Evolutionary conservation across 1,140 invertebrate species (phyloP).

Genomic region (Cheumatopsyche charites): DNA sequence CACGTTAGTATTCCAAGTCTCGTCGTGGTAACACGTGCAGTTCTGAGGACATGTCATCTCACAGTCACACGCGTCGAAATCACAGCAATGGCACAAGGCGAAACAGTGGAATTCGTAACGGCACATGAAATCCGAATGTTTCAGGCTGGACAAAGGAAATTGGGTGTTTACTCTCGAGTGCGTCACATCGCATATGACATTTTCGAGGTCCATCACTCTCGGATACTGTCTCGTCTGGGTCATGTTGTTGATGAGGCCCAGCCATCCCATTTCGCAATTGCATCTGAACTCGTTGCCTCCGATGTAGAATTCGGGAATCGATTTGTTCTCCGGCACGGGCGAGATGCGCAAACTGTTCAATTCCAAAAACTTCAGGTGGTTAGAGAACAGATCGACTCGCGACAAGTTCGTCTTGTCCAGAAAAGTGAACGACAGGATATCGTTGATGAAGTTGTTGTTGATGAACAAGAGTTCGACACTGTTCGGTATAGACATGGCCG

Average conservation of each 20-base stretch:
- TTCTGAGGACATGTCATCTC: constrained; percentile 93
- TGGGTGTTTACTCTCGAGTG: constrained; percentile 73
- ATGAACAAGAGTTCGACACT: constrained; percentile 87
- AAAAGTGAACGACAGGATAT: constrained; percentile 83
- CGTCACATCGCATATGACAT: constrained; percentile 83
- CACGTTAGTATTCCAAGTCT: constrained; percentile 90
- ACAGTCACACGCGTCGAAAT: constrained; percentile 94
- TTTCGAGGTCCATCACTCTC: constrained; percentile 83
- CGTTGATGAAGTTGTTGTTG: constrained; percentile 86
- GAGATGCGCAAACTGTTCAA: constrained; percentile 77
- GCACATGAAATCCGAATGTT: constrained; percentile 85
- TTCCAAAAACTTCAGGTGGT: constrained; percentile 81
- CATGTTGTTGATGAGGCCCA: constrained; percentile 85
- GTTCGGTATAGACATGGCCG: constrained; percentile 82
- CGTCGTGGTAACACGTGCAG: constrained; percentile 91
- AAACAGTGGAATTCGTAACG: constrained; percentile 92
- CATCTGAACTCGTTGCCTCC: constrained; percentile 90
- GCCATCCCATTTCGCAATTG: constrained; percentile 92
- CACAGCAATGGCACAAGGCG: constrained; percentile 90
- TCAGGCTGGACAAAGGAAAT: constrained; percentile 69
- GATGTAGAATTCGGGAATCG: constrained; percentile 84
- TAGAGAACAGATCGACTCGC: constrained; percentile 87
- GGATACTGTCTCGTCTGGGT: constrained; percentile 81
- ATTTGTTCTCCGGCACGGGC: constrained; percentile 70
- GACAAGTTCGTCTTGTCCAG: constrained; percentile 82